Evolutionary conservation across 2,888 invertebrate genomes (phyloP).

Genomic region (Clunio marinus): DNA sequence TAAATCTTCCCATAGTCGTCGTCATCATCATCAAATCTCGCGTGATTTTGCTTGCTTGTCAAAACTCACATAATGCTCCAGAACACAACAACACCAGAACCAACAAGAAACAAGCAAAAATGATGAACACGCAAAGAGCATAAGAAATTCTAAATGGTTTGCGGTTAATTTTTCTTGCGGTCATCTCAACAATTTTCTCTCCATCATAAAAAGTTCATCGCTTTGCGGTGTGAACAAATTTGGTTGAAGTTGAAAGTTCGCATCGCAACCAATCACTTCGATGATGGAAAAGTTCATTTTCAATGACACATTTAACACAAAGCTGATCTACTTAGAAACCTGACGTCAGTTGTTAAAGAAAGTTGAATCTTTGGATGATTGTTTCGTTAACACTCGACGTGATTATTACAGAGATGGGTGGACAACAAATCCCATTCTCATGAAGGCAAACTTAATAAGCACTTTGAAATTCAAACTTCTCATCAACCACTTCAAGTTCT

Average conservation of each 20-base stretch:
- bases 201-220: background rate
- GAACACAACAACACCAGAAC: too few species aligned
- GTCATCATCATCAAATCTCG: constrained; percentile 11
- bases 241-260: background rate
- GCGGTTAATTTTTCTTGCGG: background rate
- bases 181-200: background rate
- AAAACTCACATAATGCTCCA: background rate
- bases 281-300: background rate
- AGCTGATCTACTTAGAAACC: background rate
- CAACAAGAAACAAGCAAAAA: background rate
- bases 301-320: background rate
- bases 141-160: background rate
- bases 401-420: background rate
- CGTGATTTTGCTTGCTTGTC: background rate
- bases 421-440: constrained; percentile 16
- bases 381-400: background rate
- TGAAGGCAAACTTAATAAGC: background rate
- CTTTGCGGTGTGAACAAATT: background rate
- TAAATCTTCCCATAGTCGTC: too few species aligned
- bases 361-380: background rate
- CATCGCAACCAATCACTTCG: background rate
- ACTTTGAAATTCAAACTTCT: constrained; percentile 3
- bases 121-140: too few species aligned
- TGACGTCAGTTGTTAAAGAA: too few species aligned
- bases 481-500: constrained; percentile 1